A percentile compares a stretch with the other conserved stretches of the same genome.
These are phyloP conservation scores for Danio albolineatus DNA, from an alignment of 2,797 vertebrate genomes.

Conservation along the genomic window DNA sequence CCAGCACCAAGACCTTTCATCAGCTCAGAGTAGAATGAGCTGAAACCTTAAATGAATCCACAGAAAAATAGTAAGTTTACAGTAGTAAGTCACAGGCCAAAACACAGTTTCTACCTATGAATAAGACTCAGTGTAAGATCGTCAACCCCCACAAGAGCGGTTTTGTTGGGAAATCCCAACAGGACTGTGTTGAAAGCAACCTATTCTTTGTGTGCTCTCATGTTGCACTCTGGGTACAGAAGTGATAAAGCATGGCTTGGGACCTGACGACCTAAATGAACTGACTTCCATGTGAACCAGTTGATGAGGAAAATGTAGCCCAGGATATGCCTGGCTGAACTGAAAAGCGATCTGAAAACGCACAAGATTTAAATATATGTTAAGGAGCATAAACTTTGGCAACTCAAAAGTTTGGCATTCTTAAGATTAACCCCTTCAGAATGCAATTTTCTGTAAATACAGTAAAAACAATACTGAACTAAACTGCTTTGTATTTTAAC, in stretches of 20 bases:
- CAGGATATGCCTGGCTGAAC: neutral
- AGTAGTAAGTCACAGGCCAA: neutral
- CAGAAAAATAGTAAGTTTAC: conserved; percentile 10
- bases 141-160: conserved; percentile 3
- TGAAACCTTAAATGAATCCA: conserved; percentile 81
- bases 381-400: neutral
- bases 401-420: neutral
- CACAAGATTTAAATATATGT: neutral
- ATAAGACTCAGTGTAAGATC: neutral
- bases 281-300: neutral
- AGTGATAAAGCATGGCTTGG: neutral
- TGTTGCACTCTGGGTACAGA: neutral
- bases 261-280: conserved; percentile 5
- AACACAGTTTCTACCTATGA: neutral
- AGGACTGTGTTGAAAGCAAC: conserved; percentile 12
- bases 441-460: neutral
- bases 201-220: conserved; percentile 5
- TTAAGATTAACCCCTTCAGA: neutral
- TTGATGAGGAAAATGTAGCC: neutral
- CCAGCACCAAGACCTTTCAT: conserved; percentile 98
- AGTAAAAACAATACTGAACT: too few species aligned
- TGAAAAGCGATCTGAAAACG: neutral
- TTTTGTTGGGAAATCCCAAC: conserved; percentile 31
- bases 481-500: too few species aligned
- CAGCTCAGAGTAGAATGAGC: conserved; percentile 96